Conservation (phyloP, 2,888 invertebrate species). For the Hyles lineata region DNA sequence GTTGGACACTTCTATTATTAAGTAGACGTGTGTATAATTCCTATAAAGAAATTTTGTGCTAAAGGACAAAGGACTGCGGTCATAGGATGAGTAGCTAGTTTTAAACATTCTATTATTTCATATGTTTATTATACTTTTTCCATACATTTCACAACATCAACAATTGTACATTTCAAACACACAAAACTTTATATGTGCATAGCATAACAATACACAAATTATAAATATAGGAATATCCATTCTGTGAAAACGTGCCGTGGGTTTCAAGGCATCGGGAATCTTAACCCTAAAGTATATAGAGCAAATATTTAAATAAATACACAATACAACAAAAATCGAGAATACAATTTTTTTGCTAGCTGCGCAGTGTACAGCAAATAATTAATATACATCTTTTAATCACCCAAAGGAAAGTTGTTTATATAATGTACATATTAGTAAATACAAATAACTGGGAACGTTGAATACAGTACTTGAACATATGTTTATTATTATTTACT, state of each 20-base stretch:
- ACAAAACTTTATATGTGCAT: background rate
- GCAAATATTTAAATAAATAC: background rate
- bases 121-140: background rate
- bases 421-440: too few relatives aligned
- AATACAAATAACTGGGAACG: too few relatives aligned
- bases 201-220: background rate
- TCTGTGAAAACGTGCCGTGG: background rate
- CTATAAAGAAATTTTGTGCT: background rate
- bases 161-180: constrained; percentile 24
- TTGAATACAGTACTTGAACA: too few relatives aligned
- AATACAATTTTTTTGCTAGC: too few relatives aligned
- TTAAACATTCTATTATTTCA: constrained; percentile 11
- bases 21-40: background rate
- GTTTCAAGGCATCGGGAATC: background rate
- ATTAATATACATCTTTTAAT: too few relatives aligned
- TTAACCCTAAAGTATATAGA: background rate
- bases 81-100: background rate
- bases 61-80: background rate
- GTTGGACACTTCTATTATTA: too few relatives aligned
- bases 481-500: too few relatives aligned
- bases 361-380: too few relatives aligned
- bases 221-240: background rate
- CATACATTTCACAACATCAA: constrained; percentile 20
- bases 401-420: too few relatives aligned
- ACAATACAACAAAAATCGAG: too few relatives aligned